A percentile compares a stretch with the other conserved stretches of the same genome.
Evolutionary conservation across 2,888 invertebrate species (phyloP).

Genomic region (Ypsolopha sequella): DNA sequence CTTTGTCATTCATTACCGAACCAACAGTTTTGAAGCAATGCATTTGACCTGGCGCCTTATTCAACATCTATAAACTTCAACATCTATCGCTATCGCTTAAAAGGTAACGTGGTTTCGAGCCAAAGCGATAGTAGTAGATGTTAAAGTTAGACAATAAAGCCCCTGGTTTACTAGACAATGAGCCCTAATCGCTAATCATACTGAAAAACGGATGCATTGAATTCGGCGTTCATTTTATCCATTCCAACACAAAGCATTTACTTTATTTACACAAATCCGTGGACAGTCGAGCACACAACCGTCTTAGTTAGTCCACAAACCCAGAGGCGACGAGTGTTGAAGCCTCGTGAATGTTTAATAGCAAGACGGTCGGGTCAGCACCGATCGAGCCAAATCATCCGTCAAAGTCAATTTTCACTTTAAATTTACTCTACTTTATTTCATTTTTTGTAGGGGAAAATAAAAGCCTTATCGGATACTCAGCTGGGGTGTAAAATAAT

Average conservation of each 20-base stretch:
- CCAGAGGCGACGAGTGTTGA: constrained; percentile 32
- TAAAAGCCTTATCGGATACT: constrained; percentile 61
- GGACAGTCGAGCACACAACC: background rate
- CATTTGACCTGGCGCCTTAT: too few relatives aligned
- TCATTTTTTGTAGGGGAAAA: constrained; percentile 44
- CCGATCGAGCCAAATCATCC: constrained; percentile 33
- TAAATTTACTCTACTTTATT: constrained; percentile 50
- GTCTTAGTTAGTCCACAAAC: background rate
- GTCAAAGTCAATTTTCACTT: constrained; percentile 66
- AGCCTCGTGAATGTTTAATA: constrained; percentile 49
- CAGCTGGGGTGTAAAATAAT: constrained; percentile 28
- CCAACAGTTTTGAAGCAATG: too few relatives aligned
- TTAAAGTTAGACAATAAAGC: too few relatives aligned
- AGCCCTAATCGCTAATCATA: too few relatives aligned
- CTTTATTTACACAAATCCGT: background rate
- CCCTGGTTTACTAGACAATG: too few relatives aligned
- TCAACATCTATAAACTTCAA: too few relatives aligned
- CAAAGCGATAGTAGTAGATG: too few relatives aligned
- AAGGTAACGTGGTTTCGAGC: too few relatives aligned
- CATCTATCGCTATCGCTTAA: too few relatives aligned
- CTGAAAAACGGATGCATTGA: too few relatives aligned
- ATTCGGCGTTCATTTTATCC: background rate
- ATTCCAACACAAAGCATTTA: background rate
- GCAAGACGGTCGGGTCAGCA: constrained; percentile 53
- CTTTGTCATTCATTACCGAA: too few relatives aligned